Evolutionary conservation across 2,888 invertebrate species (phyloP).

Genomic region (Campopleginae sp.): DNA sequence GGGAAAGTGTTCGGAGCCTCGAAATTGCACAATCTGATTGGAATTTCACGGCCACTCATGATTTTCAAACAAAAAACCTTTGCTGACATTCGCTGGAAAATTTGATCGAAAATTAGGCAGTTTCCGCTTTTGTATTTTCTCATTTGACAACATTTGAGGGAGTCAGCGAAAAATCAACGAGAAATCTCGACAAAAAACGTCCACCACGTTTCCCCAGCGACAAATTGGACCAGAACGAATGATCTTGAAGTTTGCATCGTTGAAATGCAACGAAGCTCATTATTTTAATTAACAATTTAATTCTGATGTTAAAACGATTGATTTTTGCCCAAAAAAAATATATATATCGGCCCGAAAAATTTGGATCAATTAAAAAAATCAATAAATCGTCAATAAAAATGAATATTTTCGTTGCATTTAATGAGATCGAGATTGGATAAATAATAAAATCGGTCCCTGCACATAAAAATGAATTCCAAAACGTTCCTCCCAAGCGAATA

Average conservation of each 20-base stretch:
- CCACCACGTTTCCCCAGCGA: too few relatives aligned
- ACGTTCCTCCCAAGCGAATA: not conserved
- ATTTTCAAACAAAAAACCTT: slow-evolving; percentile 26
- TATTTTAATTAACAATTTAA: too few relatives aligned
- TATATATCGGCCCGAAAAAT: too few relatives aligned
- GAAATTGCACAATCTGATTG: slow-evolving; percentile 23
- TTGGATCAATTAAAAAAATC: too few relatives aligned
- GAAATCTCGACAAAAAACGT: too few relatives aligned
- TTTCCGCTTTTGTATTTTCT: slow-evolving; percentile 1
- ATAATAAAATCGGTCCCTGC: not conserved
- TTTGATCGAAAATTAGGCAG: slow-evolving; percentile 23
- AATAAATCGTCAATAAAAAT: too few relatives aligned
- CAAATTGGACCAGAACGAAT: not conserved
- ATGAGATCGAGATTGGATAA: not conserved
- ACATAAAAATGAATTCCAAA: not conserved
- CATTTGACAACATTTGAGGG: not conserved
- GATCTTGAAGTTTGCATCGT: too few relatives aligned
- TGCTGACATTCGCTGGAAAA: slow-evolving; percentile 19
- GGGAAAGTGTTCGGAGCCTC: slow-evolving; percentile 41
- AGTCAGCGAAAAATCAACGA: too few relatives aligned
- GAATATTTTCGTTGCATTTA: too few relatives aligned
- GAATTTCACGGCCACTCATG: not conserved
- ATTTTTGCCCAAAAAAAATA: too few relatives aligned
- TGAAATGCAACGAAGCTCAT: too few relatives aligned
- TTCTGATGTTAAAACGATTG: too few relatives aligned